Base-by-base conservation (phyloP, 2,113 vertebrate species). In the Eublepharis macularius region DNA sequence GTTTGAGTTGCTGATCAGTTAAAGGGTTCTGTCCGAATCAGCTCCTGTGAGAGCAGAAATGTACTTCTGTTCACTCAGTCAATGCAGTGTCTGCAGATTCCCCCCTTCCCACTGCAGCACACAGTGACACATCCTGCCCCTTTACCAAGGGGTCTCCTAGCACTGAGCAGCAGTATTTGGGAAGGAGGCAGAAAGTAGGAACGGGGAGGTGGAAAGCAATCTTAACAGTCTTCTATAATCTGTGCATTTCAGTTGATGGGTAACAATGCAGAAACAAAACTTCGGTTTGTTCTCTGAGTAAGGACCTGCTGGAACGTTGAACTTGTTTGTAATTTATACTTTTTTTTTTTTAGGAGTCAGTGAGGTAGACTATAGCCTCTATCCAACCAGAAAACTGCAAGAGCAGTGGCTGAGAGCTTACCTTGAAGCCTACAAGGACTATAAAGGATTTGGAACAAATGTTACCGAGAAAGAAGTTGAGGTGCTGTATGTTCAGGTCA, bases 301-400 rank as follows among this genome's bases (percentile, higher is more conserved):
- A 54, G 1, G 3, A 81, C 82, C 29, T 87, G 49, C 89, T 9
- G 29, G 7, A 2, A 72, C 80, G 47, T 70, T 24, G 32, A 4
- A 49, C 8, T 78, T 43, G 76, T 83, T 81, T 72, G 34, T 66
- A 49, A 16, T 49, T 73, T 1, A 6, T 11, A 76, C 10, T 70
- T 47, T 81, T 69, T 16, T 65, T 82, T 78, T 45, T 79, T 24
- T 89, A 99, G 99, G 99, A 91, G 95, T 99, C 89, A 99, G 98
- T 82, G 98, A 99, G 78, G 99, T 99, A 93, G 98, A 99, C 94
- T 99, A 99, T 93, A 98, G 94, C 87, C 96, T 98, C 89, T 99
- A 99, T 91, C 99, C 99, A 66, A 91, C 91, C 32, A 95, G 97
- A 86, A 88, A 95, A 47, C 96, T 99, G n/a, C 99, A 99, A 93